These are phyloP conservation scores for Hydrolagus colliei DNA, from an alignment of 2,797 vertebrate species.

Conservation along the genomic window DNA sequence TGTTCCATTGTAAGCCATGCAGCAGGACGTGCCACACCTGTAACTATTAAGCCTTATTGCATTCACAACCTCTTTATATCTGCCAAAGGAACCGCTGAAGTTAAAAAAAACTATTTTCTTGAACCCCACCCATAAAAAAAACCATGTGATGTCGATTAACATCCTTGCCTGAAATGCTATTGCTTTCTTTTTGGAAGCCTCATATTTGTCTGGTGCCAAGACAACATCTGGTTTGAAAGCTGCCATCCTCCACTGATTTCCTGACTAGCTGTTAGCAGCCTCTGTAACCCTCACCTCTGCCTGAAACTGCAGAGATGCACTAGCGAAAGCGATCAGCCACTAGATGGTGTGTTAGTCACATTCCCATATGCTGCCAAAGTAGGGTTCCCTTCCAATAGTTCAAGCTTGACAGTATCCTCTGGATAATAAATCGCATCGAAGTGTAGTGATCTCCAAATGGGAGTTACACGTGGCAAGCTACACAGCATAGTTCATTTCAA, in stretches of 20 bases:
- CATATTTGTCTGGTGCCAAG: background rate
- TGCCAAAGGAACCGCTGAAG: background rate
- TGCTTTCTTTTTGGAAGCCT: background rate
- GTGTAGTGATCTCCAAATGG: background rate
- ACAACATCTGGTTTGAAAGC: slow-evolving; percentile 23
- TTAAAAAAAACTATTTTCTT: background rate
- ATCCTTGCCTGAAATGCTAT: slow-evolving; percentile 15
- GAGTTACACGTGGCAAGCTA: slow-evolving; percentile 21
- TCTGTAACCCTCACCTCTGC: background rate
- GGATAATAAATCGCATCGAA: slow-evolving; percentile 16
- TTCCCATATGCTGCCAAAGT: background rate
- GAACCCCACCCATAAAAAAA: background rate
- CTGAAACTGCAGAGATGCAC: background rate
- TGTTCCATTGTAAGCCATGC: background rate
- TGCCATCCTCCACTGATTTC: background rate
- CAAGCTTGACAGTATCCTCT: background rate
- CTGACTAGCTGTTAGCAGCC: background rate
- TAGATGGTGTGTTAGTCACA: background rate
- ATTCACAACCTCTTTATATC: background rate
- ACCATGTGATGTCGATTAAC: slow-evolving; percentile 4
- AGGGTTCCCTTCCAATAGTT: background rate
- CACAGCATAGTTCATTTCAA: too few species aligned
- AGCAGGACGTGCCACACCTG: background rate
- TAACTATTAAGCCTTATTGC: background rate
- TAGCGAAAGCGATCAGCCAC: background rate